These are phyloP conservation scores for Chymomyza procnemis DNA, from an alignment of 2,888 invertebrate species.

Conservation along the genomic window DNA sequence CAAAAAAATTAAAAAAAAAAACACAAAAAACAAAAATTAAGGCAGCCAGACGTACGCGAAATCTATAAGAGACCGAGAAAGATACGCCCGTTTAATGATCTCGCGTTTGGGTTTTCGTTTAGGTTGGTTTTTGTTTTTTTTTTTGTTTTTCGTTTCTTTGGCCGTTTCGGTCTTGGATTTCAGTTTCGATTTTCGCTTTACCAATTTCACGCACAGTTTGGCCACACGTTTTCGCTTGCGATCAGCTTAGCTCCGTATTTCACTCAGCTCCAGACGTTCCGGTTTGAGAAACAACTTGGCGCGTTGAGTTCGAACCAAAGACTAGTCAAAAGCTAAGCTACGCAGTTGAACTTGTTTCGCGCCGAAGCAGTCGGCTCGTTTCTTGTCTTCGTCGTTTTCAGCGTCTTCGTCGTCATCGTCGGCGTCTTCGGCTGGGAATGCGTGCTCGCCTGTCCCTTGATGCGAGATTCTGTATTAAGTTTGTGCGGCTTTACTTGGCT, in stretches of 20 bases:
- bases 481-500: neutral
- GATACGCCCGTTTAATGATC: slow-evolving; percentile 2
- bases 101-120: slow-evolving; percentile 18
- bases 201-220: slow-evolving; percentile 67
- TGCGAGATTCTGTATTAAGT: neutral
- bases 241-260: neutral
- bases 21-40: slow-evolving; percentile 6
- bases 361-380: neutral
- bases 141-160: slow-evolving; percentile 27
- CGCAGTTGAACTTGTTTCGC: neutral
- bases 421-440: neutral
- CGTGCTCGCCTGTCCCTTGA: neutral
- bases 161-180: slow-evolving; percentile 6
- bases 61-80: neutral
- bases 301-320: slow-evolving; percentile 56
- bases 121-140: slow-evolving; percentile 14
- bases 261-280: slow-evolving; percentile 5
- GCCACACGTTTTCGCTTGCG: slow-evolving; percentile 9
- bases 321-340: slow-evolving; percentile 43
- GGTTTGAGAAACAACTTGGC: slow-evolving; percentile 40
- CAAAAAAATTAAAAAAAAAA: slow-evolving; percentile 9
- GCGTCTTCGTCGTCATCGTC: neutral
- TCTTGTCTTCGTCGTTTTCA: slow-evolving; percentile 2
- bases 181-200: slow-evolving; percentile 30
- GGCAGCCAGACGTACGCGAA: neutral